Percentiles rank a stretch among this genome's conserved stretches.
phyloP scores from a whole-genome alignment of 2,888 invertebrate genomes.

The Selenia dentaria region DNA sequence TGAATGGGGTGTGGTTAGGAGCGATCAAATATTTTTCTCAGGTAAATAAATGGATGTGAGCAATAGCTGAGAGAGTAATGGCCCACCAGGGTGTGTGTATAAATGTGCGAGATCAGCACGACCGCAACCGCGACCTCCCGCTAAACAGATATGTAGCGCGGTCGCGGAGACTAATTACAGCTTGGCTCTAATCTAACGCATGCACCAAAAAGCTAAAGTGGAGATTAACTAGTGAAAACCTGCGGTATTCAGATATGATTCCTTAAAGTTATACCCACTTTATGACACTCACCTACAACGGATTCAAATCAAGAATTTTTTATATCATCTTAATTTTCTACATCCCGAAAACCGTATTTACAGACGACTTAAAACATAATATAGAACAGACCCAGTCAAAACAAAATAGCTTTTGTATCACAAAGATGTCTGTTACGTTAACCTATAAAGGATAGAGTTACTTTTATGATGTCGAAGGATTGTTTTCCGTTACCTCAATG shows the following conservation, averaged over 20 bases:
- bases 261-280: too few relatives aligned
- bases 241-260: too few relatives aligned
- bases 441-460: constrained; percentile 51
- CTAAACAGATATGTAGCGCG: constrained; percentile 53
- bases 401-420: too few relatives aligned
- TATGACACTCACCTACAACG: too few relatives aligned
- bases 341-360: too few relatives aligned
- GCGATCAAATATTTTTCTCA: constrained; percentile 38
- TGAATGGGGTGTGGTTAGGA: constrained; percentile 38
- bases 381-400: too few relatives aligned
- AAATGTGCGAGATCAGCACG: constrained; percentile 51
- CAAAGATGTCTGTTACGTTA: too few relatives aligned
- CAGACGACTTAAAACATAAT: too few relatives aligned
- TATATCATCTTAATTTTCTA: too few relatives aligned
- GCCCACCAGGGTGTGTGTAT: constrained; percentile 40
- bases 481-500: constrained; percentile 41
- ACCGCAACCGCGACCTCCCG: constrained; percentile 34
- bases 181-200: constrained; percentile 42
- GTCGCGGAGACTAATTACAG: constrained; percentile 51
- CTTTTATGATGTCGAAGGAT: constrained; percentile 51
- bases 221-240: too few relatives aligned
- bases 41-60: constrained; percentile 42
- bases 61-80: constrained; percentile 47
- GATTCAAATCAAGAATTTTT: too few relatives aligned
- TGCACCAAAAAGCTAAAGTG: constrained; percentile 9